Conservation (phyloP, 2,113 vertebrate genomes). For the Phyllopteryx taeniolatus region DNA sequence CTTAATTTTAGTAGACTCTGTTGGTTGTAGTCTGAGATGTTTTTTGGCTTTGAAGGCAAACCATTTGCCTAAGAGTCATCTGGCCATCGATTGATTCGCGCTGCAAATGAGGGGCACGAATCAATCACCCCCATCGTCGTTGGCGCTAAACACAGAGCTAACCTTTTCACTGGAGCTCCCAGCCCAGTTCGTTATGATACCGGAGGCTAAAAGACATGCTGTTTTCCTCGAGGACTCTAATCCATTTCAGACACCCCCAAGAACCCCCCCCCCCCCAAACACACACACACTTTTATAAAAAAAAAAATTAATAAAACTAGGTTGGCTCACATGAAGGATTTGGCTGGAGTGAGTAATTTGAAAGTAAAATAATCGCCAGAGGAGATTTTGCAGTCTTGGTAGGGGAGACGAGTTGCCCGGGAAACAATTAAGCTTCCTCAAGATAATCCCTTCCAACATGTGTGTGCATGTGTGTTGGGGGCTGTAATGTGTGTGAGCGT, state of each 20-base stretch:
- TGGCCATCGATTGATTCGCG: slow-evolving; percentile 23
- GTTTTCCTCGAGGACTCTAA: slow-evolving; percentile 58
- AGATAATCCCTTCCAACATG: slow-evolving; percentile 51
- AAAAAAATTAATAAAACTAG: slow-evolving; percentile 40
- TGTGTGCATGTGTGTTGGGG: slow-evolving; percentile 6
- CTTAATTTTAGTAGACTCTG: no score
- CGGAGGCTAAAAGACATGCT: slow-evolving; percentile 50
- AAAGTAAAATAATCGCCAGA: slow-evolving; percentile 67
- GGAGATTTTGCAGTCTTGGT: slow-evolving; percentile 64
- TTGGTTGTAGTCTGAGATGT: no score
- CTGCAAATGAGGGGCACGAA: slow-evolving; percentile 26
- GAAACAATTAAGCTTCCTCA: slow-evolving; percentile 67
- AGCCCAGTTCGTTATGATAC: slow-evolving; percentile 50
- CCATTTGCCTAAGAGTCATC: slow-evolving; percentile 43
- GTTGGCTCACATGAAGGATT: slow-evolving; percentile 55
- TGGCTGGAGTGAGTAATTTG: slow-evolving; percentile 66
- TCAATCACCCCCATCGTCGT: slow-evolving; percentile 60
- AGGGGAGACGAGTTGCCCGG: slow-evolving; percentile 58
- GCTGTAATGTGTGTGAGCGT: slow-evolving; percentile 7
- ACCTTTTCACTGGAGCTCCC: slow-evolving; percentile 59
- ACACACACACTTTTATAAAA: neutral
- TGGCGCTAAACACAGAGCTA: slow-evolving; percentile 55
- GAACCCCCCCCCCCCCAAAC: neutral
- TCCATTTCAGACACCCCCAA: slow-evolving; percentile 44
- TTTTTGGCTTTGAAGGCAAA: slow-evolving; percentile 24